phyloP scores from a whole-genome alignment of 2,888 invertebrate species.

The Himalopsyche tibetana region DNA sequence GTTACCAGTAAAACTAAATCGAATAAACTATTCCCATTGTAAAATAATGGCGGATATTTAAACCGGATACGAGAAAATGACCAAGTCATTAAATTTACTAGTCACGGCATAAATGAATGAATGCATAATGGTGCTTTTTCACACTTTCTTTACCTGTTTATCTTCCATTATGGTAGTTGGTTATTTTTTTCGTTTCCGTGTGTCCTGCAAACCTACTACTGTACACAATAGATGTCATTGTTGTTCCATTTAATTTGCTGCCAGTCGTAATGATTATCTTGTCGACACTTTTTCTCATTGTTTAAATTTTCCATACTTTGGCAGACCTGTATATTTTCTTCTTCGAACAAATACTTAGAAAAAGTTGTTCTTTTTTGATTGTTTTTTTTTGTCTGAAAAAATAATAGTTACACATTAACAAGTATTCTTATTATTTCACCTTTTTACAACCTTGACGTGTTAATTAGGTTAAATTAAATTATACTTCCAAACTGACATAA shows the following conservation, averaged over 20 bases:
- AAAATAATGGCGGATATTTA: slow-evolving; percentile 1
- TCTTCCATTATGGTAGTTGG: slow-evolving; percentile 24
- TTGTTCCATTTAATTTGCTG: slow-evolving; percentile 2
- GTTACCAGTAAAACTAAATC: background rate
- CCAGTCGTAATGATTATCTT: slow-evolving; percentile 18
- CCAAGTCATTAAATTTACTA: background rate
- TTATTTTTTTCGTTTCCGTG: slow-evolving; percentile 2
- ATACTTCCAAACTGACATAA: too few relatives aligned
- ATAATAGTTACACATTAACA: too few relatives aligned
- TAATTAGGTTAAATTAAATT: too few relatives aligned
- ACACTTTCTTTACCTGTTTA: slow-evolving; percentile 36
- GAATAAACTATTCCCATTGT: slow-evolving; percentile 13
- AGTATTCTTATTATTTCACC: too few relatives aligned
- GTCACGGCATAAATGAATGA: slow-evolving; percentile 35
- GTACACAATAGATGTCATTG: background rate
- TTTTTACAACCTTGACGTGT: too few relatives aligned
- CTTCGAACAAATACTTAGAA: too few relatives aligned
- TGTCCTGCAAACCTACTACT: slow-evolving; percentile 40
- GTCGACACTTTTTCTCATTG: background rate
- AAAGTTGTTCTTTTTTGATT: too few relatives aligned
- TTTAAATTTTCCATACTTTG: background rate
- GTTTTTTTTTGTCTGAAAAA: too few relatives aligned
- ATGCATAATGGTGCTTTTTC: slow-evolving; percentile 14
- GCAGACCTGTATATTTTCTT: too few relatives aligned
- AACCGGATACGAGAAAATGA: slow-evolving; percentile 37